These are phyloP conservation scores for Aurelia sp. DNA, from an alignment of 30 jellyfish, hydroid and myxozoan species.

Conservation along the genomic window DNA sequence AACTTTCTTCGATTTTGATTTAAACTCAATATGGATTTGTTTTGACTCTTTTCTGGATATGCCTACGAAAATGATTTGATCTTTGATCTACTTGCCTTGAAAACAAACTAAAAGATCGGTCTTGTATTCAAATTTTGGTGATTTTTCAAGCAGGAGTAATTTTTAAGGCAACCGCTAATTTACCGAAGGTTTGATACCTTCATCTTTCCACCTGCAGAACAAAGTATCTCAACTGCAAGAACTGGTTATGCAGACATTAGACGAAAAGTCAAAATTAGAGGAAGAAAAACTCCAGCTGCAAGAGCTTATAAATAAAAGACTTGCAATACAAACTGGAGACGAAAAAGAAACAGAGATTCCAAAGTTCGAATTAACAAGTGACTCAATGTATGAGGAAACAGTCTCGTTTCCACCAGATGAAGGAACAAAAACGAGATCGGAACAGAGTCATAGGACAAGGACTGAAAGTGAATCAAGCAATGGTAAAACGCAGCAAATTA, in stretches of 20 bases:
- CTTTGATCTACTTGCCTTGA: too few species aligned
- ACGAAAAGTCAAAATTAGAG: conserved; percentile 88
- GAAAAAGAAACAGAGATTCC: conserved; percentile 84
- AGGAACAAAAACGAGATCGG: conserved; percentile 22
- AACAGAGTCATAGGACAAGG: conserved; percentile 21
- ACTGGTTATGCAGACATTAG: conserved; percentile 80
- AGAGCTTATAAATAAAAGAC: conserved; percentile 83
- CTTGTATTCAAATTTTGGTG: too few species aligned
- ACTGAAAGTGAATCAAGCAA: conserved; percentile 60
- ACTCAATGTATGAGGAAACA: conserved; percentile 73
- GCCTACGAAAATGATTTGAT: too few species aligned
- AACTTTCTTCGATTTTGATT: too few species aligned
- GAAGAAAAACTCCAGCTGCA: conserved; percentile 84
- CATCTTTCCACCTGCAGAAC: conserved; percentile 33
- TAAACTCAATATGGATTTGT: too few species aligned
- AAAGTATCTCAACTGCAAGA: conserved; percentile 94
- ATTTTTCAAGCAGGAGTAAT: too few species aligned
- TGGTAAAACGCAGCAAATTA: conserved; percentile 88
- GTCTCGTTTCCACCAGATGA: conserved; percentile 38
- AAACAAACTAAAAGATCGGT: too few species aligned
- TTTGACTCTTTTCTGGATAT: too few species aligned
- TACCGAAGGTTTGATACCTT: too few species aligned
- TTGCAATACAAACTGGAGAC: conserved; percentile 82
- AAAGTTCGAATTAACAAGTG: conserved; percentile 58
- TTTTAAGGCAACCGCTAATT: too few species aligned